Conservation (phyloP, 2,797 vertebrate species). For the Phaenicophaeus curvirostris region DNA sequence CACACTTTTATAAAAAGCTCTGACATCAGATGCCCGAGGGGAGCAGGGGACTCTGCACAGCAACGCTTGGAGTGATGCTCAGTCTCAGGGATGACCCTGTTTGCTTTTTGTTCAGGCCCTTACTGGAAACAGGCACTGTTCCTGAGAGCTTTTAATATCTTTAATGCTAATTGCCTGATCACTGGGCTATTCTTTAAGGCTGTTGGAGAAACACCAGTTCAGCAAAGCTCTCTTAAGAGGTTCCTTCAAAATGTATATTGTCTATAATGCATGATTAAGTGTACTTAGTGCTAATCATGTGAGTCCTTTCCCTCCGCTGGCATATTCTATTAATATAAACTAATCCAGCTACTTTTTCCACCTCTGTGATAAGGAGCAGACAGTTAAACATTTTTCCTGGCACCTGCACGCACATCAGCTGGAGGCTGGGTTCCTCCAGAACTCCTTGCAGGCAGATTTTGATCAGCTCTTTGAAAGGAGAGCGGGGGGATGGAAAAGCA, state of each 20-base stretch:
- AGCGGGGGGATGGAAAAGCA: slow-evolving; percentile 58
- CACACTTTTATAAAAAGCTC: not conserved
- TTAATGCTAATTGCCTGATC: not conserved
- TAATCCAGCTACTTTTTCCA: slow-evolving; percentile 3
- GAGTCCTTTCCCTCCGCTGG: not conserved
- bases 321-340: slow-evolving; percentile 22
- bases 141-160: not conserved
- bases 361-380: not conserved
- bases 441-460: not conserved
- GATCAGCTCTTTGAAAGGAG: slow-evolving; percentile 32
- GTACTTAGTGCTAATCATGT: slow-evolving; percentile 31
- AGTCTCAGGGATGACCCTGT: rapidly evolving
- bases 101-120: not conserved
- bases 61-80: rapidly evolving
- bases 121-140: not conserved
- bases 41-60: not conserved
- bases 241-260: not conserved
- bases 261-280: not conserved
- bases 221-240: slow-evolving; percentile 32
- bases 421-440: not conserved
- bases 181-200: not conserved
- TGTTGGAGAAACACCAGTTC: slow-evolving; percentile 53
- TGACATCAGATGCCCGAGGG: not conserved
- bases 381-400: not conserved
- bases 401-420: not conserved